Evolutionary conservation across 2,888 invertebrate species (phyloP), one percentile per base, ranked within the genome.

Genomic region (Hypena proboscidalis): DNA sequence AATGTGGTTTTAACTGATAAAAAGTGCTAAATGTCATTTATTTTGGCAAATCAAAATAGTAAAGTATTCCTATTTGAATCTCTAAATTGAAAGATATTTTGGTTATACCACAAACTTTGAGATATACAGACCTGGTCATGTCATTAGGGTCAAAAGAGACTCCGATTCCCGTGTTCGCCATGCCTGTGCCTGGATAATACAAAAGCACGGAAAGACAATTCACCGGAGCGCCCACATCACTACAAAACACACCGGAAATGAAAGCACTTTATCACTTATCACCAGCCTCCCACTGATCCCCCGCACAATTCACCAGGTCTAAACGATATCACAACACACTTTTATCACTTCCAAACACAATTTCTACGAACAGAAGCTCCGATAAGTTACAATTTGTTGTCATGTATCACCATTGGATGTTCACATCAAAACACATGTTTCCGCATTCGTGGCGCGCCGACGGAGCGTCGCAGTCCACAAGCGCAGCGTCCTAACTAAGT

Each of bases 111-210:
- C 3, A 17, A 17, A 17, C 17, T 7, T 10, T 7, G 10, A 11
- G 3, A 9, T 22, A 5, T 32, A 33, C 44, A 35, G 37, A 86
- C 94, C 94, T 94, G 82, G 92, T 92, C 88, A 92, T 93, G 74
- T 94, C 94, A 87, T 93, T 92, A 62, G 93, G 93, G 85, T 95
- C 94, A 80, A 95, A 95, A 41, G 93, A 91, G 73, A 92, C 92
- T 79, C 94, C 94, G 90, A 94, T 94, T 48, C 83, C 80, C 57
- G 89, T 81, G 71, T 85, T 89, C 71, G 90, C 87, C 90, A 90
- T 90, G 58, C 75, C 76, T 75, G 46, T 46, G 66, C 64, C 68
- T 56, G 70, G 67, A 62, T 54, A 62, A 68, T 61, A 72, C 64
- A 55, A 61, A 54, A 51, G 53, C 41, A 43, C 64, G 55, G 62